Base-by-base conservation (phyloP, 1,140 invertebrate genomes). In the Musca vetustissima region DNA sequence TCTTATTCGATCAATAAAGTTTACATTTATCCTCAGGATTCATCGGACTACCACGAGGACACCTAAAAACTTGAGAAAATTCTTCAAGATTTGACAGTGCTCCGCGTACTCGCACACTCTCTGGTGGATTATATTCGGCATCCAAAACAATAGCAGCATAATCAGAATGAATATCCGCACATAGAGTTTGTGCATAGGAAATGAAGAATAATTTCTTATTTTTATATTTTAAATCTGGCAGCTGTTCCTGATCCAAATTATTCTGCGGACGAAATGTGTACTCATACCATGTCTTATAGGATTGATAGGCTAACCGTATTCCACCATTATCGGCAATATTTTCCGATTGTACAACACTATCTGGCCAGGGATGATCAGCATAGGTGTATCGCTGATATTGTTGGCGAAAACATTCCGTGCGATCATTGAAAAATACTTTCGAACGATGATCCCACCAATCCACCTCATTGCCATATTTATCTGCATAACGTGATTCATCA, bases 41-140 rank as follows among this genome's bases (percentile, higher is more conserved):
- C 78, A 80, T 80, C 55, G 66, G 2, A 73, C 74, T 17, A 69
- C 59, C 36, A 70, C 13, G 6, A 13, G 17, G 69, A 43, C 78
- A 80, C 24, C 75, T 75, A n/a, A 72, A 77, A 17, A 80, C 71
- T 77, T 74, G 74, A 8, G 94, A 88, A 83, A 98, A 98, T 75
- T 97, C 94, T 66, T 87, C 86, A 25, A 95, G 86, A 83, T 98
- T 98, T 7, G 92, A 92, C 25, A 98, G 83, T 4, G 95, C 90
- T 0, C 94, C 96, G 70, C 94, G 92, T 0, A 98, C 95, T 57
- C 96, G 83, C 74, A 88, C 92, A 73, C 88, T 90, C 1, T 90
- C 87, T 0, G 92, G 90, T n/a, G 91, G 89, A 78, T 94, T 93
- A 15, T 89, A 87, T 76, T 95, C 93, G 73, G 90, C 91, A 76